These are phyloP conservation scores for Perodicticus potto DNA, from an alignment of 2,797 vertebrate genomes.

Conservation along the genomic window DNA sequence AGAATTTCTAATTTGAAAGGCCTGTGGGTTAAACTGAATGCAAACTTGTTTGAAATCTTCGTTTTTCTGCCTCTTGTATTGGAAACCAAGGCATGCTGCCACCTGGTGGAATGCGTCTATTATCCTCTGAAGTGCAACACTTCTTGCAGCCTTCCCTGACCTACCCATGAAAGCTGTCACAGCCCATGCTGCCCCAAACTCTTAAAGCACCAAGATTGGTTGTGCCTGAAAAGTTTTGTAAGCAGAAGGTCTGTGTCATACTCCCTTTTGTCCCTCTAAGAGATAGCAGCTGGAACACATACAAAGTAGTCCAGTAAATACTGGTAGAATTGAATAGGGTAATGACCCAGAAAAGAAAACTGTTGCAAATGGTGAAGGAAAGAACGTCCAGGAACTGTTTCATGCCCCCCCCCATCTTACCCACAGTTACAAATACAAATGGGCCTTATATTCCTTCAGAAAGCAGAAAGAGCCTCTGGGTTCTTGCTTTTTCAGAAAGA, in stretches of 20 bases:
- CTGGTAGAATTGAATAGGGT: constrained; percentile 13
- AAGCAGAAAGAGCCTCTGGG: constrained; percentile 1
- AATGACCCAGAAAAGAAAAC: constrained; percentile 8
- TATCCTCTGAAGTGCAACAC: not conserved
- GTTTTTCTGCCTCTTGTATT: constrained; percentile 4
- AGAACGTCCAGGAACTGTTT: not conserved
- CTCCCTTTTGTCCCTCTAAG: not conserved
- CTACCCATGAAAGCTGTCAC: not conserved
- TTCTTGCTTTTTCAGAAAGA: not conserved
- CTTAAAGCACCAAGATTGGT: not conserved
- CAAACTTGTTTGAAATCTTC: constrained; percentile 34
- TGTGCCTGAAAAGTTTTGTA: constrained; percentile 5
- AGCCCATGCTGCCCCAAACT: not conserved
- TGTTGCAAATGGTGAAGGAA: not conserved
- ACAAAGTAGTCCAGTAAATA: not conserved
- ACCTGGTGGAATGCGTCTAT: constrained; percentile 1
- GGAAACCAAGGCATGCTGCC: constrained; percentile 45
- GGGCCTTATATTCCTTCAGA: constrained; percentile 12
- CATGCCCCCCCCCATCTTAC: not conserved
- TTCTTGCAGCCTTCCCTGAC: not conserved
- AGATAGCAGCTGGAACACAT: not conserved
- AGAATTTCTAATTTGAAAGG: constrained; percentile 37
- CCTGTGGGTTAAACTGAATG: not conserved
- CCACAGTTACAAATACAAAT: constrained; percentile 35
- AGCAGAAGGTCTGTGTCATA: not conserved